These are phyloP conservation scores for Metellina segmentata DNA, from an alignment of 2,888 invertebrate species.

Conservation along the genomic window DNA sequence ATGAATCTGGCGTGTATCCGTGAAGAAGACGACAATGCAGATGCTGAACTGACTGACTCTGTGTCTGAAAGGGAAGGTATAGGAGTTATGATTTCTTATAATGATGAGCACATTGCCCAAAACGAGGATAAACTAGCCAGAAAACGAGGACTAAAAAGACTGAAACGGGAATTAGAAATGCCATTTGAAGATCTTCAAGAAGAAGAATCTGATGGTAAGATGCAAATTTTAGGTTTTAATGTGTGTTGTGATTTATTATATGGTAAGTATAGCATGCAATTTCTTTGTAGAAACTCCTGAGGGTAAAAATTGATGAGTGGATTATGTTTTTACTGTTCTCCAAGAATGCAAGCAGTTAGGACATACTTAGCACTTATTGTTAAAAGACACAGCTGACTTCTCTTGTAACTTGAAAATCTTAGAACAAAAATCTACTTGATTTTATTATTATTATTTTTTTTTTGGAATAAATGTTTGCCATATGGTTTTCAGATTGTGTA, in stretches of 20 bases:
- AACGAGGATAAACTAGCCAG: conserved; percentile 39
- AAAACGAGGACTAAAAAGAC: conserved; percentile 69
- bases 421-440: no score
- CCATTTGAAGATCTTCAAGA: conserved; percentile 65
- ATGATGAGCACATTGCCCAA: conserved; percentile 10
- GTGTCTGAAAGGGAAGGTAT: conserved; percentile 23
- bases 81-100: conserved; percentile 32
- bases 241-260: neutral
- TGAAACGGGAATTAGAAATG: conserved; percentile 64
- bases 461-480: no score
- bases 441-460: no score
- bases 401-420: no score
- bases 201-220: conserved; percentile 76
- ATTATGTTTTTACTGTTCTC: no score
- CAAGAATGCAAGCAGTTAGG: no score
- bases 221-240: neutral
- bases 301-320: no score
- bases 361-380: no score
- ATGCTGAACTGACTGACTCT: conserved; percentile 40
- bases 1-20: conserved; percentile 75
- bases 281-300: neutral
- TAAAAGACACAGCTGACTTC: no score
- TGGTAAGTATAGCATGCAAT: neutral
- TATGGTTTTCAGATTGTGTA: no score
- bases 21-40: conserved; percentile 40